Conservation (phyloP, 2,888 invertebrate species). For the Oithona nana region DNA sequence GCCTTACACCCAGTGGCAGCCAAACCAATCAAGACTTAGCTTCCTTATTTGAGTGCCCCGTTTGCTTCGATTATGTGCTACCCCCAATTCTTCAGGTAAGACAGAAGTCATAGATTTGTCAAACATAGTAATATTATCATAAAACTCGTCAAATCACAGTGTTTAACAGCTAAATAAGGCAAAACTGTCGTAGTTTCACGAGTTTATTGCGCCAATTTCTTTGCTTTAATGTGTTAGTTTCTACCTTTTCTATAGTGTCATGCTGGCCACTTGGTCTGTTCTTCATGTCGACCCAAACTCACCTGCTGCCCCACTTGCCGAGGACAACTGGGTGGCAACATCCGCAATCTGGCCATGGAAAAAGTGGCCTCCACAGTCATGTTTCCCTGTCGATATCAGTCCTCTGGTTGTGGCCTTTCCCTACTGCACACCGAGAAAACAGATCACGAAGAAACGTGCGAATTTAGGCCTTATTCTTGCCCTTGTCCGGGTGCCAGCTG, state of each 20-base stretch:
- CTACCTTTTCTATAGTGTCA: slow-evolving; percentile 42
- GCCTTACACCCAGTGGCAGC: slow-evolving; percentile 17
- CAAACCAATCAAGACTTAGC: slow-evolving; percentile 43
- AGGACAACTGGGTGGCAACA: slow-evolving; percentile 78
- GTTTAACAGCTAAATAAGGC: no score
- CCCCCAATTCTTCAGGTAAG: slow-evolving; percentile 76
- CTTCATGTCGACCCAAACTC: slow-evolving; percentile 86
- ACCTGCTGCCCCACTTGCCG: slow-evolving; percentile 95
- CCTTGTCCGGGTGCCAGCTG: slow-evolving; percentile 99
- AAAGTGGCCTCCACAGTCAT: slow-evolving; percentile 95
- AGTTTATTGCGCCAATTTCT: no score
- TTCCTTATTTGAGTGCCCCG: slow-evolving; percentile 81
- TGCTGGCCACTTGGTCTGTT: slow-evolving; percentile 95
- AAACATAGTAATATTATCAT: no score
- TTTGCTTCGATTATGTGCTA: slow-evolving; percentile 97
- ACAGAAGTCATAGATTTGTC: not conserved
- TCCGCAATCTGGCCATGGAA: slow-evolving; percentile 96
- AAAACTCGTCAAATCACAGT: no score
- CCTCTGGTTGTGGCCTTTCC: slow-evolving; percentile 79
- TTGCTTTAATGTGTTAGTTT: not conserved
- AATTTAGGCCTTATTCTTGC: slow-evolving; percentile 93
- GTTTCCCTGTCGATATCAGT: slow-evolving; percentile 96
- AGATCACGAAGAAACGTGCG: slow-evolving; percentile 95
- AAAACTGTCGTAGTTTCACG: no score
- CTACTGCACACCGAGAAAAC: slow-evolving; percentile 91